Percentiles rank a stretch among this genome's conserved stretches.
These are phyloP conservation scores for Cotesia glomerata DNA, from an alignment of 1,140 invertebrate genomes.

Conservation along the genomic window DNA sequence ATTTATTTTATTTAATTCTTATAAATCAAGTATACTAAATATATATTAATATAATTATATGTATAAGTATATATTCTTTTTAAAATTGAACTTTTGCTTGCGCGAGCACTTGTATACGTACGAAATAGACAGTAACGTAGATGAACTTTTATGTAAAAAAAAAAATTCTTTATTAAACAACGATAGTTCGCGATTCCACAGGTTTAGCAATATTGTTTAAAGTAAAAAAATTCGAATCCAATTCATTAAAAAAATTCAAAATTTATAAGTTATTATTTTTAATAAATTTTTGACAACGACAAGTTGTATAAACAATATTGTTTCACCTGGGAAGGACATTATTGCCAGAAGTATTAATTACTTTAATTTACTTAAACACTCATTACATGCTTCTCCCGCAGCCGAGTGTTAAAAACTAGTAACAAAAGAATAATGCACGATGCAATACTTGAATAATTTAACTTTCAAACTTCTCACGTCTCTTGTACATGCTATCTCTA, in stretches of 20 bases:
- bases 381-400: constrained; percentile 23
- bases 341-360: constrained; percentile 59
- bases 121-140: constrained; percentile 5
- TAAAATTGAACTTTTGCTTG: constrained; percentile 9
- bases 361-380: constrained; percentile 46
- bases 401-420: constrained; percentile 30
- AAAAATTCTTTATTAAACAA: constrained; percentile 13
- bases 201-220: constrained; percentile 4
- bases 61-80: not conserved
- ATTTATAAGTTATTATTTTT: not conserved
- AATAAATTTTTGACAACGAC: not conserved
- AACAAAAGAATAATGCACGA: constrained; percentile 14
- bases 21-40: not conserved
- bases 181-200: constrained; percentile 18
- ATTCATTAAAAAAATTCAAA: not conserved
- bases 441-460: not conserved
- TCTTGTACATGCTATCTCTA: not conserved
- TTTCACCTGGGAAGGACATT: constrained; percentile 50
- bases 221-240: not conserved
- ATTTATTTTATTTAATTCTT: not conserved
- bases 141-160: constrained; percentile 3
- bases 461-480: too few species aligned
- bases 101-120: constrained; percentile 21
- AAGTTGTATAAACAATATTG: constrained; percentile 34
- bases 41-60: not conserved